Conservation (phyloP, 2,797 vertebrate species). For the Gallinago stenura region DNA sequence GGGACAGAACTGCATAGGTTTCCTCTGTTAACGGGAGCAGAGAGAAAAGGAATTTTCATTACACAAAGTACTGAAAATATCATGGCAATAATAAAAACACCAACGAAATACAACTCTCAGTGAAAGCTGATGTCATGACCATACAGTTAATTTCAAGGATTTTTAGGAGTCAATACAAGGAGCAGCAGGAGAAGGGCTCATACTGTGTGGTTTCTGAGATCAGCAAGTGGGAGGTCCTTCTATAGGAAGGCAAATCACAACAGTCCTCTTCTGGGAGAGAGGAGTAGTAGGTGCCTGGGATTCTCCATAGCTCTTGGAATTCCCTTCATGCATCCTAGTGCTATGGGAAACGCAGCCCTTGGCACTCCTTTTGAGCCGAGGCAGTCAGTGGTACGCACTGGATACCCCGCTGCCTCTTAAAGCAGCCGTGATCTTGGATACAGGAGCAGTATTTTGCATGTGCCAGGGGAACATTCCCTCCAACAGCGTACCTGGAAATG, state of each 20-base stretch:
- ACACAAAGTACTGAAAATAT: not conserved
- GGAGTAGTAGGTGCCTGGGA: fast-evolving
- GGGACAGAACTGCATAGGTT: slow-evolving; percentile 79
- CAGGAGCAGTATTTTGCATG: too few species aligned
- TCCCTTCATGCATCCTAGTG: too few species aligned
- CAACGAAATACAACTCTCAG: not conserved
- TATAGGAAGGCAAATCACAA: not conserved
- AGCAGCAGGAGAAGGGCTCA: not conserved
- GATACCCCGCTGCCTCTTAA: too few species aligned
- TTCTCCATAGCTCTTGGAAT: too few species aligned
- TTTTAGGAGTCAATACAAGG: not conserved
- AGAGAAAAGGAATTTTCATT: not conserved
- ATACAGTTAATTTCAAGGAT: not conserved
- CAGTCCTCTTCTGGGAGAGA: not conserved
- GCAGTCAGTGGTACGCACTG: too few species aligned
- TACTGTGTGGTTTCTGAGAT: not conserved
- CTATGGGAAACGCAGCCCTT: too few species aligned
- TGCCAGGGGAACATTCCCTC: too few species aligned
- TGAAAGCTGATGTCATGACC: not conserved
- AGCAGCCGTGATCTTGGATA: too few species aligned
- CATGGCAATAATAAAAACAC: not conserved
- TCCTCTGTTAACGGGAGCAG: slow-evolving; percentile 77
- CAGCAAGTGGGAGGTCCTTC: not conserved
- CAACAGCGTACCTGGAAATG: too few species aligned
- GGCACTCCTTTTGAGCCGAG: too few species aligned